These are phyloP conservation scores for Thinocorus orbignyianus DNA, from an alignment of 2,113 vertebrate genomes.

Conservation along the genomic window DNA sequence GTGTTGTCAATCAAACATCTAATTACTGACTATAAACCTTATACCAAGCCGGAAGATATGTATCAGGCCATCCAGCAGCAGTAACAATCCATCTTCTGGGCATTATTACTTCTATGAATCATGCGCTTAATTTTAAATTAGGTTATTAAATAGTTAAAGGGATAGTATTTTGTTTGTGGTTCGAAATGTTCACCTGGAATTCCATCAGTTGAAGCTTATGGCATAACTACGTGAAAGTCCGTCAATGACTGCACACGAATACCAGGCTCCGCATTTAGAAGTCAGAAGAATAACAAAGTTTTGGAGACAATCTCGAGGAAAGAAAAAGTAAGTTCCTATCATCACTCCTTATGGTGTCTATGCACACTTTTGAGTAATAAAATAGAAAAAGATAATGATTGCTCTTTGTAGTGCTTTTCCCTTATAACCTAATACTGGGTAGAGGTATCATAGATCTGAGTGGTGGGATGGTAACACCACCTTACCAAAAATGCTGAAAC, in stretches of 20 bases:
- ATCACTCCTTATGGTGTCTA: not conserved
- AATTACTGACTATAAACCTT: not conserved
- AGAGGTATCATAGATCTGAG: not conserved
- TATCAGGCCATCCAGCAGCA: not conserved
- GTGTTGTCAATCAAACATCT: not conserved
- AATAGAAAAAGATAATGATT: not conserved
- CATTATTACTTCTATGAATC: constrained; percentile 26
- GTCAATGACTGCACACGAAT: not conserved
- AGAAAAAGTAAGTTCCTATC: not conserved
- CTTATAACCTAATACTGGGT: not conserved
- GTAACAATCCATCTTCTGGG: constrained; percentile 17
- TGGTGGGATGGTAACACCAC: not conserved
- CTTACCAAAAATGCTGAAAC: not conserved
- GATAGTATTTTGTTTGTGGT: constrained; percentile 15
- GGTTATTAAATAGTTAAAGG: constrained; percentile 26
- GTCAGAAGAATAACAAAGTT: not conserved
- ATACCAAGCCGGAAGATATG: not conserved
- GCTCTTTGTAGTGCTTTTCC: not conserved
- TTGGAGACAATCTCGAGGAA: not conserved
- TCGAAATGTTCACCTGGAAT: constrained; percentile 35
- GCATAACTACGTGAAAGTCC: not conserved
- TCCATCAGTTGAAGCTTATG: not conserved
- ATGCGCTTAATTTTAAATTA: constrained; percentile 27
- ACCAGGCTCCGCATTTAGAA: not conserved
- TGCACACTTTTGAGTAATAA: not conserved